phyloP scores from a whole-genome alignment of 2,888 invertebrate species.

The Morpho helenor region DNA sequence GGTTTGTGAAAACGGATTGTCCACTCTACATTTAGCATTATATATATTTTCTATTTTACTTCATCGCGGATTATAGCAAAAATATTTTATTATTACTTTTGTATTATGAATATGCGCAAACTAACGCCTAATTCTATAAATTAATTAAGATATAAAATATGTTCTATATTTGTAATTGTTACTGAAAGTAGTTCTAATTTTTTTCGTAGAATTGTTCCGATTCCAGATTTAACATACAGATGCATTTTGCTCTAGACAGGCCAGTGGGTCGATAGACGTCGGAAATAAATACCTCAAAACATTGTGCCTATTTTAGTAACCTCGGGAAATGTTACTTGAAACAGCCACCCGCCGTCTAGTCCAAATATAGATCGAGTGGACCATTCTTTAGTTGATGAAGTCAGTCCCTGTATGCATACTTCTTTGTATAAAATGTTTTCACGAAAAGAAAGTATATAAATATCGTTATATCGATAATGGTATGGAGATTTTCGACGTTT shows the following conservation, averaged over 20 bases:
- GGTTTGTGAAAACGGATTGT: too few relatives aligned
- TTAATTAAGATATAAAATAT: background rate
- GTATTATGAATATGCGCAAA: too few relatives aligned
- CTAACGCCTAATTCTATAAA: too few relatives aligned
- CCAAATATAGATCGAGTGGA: conserved; percentile 15
- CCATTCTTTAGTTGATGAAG: background rate
- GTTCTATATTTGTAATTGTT: background rate
- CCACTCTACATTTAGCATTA: too few relatives aligned
- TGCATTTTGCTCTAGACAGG: background rate
- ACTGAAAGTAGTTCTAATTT: background rate
- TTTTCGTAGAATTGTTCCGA: background rate
- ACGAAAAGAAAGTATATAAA: too few relatives aligned
- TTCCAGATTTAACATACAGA: background rate
- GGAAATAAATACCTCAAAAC: conserved; percentile 14
- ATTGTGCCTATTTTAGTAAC: conserved; percentile 20
- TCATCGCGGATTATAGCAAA: too few relatives aligned
- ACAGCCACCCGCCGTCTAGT: conserved; percentile 6
- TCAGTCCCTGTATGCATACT: too few relatives aligned
- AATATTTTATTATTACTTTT: too few relatives aligned
- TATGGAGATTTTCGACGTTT: too few relatives aligned
- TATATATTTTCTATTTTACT: too few relatives aligned
- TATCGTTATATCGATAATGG: too few relatives aligned
- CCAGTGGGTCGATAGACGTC: conserved; percentile 10
- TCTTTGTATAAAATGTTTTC: too few relatives aligned
- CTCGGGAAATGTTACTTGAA: conserved; percentile 17